Percentiles rank a stretch among this genome's conserved stretches.
phyloP scores from a whole-genome alignment of 2,888 invertebrate species.

The Proisotoma minuta region DNA sequence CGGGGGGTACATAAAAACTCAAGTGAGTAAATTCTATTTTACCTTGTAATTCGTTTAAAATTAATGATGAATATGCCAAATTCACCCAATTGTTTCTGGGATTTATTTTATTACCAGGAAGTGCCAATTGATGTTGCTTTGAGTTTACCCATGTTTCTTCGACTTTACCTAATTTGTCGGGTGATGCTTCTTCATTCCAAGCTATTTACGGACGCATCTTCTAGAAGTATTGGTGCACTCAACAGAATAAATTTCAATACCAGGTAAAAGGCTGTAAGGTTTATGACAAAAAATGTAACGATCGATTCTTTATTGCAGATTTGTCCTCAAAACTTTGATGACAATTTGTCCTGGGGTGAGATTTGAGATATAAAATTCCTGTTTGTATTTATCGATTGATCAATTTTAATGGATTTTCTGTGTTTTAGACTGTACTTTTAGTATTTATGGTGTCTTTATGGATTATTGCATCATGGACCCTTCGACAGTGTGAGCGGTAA shows the following conservation, averaged over 20 bases:
- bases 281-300: neutral
- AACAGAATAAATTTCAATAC: constrained; percentile 99
- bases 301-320: constrained; percentile 54
- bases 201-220: constrained; percentile 98
- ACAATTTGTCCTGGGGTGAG: constrained; percentile 90
- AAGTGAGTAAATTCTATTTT: constrained; percentile 19
- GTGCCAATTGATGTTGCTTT: constrained; percentile 95
- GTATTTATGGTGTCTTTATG: constrained; percentile 99
- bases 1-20: constrained; percentile 38
- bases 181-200: constrained; percentile 99
- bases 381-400: neutral
- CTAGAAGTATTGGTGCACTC: constrained; percentile 85
- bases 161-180: constrained; percentile 97
- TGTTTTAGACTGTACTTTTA: constrained; percentile 64
- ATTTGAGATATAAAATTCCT: constrained; percentile 61
- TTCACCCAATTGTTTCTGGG: neutral
- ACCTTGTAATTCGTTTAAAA: neutral
- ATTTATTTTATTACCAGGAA: constrained; percentile 49
- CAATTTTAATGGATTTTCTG: neutral
- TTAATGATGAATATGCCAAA: neutral
- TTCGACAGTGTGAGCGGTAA: constrained; percentile 97
- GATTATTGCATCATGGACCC: constrained; percentile 99
- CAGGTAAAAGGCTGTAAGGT: constrained; percentile 50
- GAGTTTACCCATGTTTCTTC: constrained; percentile 98
- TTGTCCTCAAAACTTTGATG: constrained; percentile 97